Evolutionary conservation across 2,113 vertebrate species (phyloP), one percentile per base, ranked within the genome.

Genomic region (Physeter macrocephalus): DNA sequence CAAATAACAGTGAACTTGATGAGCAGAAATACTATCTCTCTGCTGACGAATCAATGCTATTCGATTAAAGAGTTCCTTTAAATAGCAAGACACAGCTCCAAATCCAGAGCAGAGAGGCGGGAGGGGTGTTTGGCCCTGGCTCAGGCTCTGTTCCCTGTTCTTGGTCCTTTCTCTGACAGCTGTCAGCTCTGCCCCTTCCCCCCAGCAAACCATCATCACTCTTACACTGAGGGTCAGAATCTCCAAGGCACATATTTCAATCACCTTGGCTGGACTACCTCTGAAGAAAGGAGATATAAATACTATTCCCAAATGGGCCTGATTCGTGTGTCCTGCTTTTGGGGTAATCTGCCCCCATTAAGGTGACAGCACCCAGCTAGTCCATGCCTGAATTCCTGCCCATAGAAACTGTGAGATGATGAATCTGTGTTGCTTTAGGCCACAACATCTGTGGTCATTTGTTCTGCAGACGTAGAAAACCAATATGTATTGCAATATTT

Each of bases 361-460:
- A 74, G 66, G 15, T 25, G 74, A 66, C 2, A 77, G 85, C 36
- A 21, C 59, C 41, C 31, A 86, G 49, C 15, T 9, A 23, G 49
- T 27, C 14, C 31, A 5, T 1, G 17, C 27, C 41, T n/a, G 29
- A 31, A 67, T 36, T 15, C n/a, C 3, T n/a, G 21, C 17, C 77
- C 43, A 49, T 15, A 61, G 77, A 92, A 84, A 90, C 27, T 2
- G 67, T 52, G 27, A 29, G 66, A 88, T 10, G 59, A 52, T 77
- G 34, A 86, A 25, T 71, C 49, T 77, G 27, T 62, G 39, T 82
- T 82, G 43, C 72, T 97, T 87, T 57, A 71, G 39, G 41, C 7
- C 36, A 85, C 52, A 49, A 25, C 29, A n/a, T 1, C 2, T 52
- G 46, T 64, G 41, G 61, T 41, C 29, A 41, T 71, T 72, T 86